Conservation (phyloP, 2,797 vertebrate genomes). For the Capromys pilorides region DNA sequence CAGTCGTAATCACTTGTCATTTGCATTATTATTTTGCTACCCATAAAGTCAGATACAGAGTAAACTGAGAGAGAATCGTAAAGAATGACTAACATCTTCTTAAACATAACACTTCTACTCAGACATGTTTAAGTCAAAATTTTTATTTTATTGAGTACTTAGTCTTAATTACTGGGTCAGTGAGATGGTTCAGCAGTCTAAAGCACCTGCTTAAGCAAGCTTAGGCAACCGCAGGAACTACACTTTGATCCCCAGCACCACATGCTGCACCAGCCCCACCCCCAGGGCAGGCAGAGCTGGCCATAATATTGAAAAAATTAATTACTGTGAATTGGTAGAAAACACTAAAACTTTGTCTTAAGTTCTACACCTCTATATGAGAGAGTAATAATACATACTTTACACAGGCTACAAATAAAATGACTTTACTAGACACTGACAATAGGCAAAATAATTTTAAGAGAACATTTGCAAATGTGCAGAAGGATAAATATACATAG, state of each 20-base stretch:
- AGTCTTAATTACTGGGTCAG: slow-evolving; percentile 8
- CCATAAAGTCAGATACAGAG: background rate
- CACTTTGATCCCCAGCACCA: too few species aligned
- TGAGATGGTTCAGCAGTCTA: too few species aligned
- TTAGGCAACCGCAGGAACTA: too few species aligned
- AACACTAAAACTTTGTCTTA: background rate
- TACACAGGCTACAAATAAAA: slow-evolving; percentile 21
- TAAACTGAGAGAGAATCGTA: slow-evolving; percentile 8
- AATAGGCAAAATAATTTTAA: slow-evolving; percentile 19
- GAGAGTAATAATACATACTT: background rate
- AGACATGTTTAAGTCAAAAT: background rate
- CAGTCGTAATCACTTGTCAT: background rate
- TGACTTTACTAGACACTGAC: background rate
- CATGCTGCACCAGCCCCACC: too few species aligned
- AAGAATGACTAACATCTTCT: slow-evolving; percentile 34
- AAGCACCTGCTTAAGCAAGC: too few species aligned
- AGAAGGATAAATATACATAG: background rate
- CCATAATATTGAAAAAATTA: too few species aligned
- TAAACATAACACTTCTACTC: slow-evolving; percentile 23
- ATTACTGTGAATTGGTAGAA: slow-evolving; percentile 31
- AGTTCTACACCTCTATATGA: background rate
- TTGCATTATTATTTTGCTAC: slow-evolving; percentile 24
- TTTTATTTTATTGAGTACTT: background rate
- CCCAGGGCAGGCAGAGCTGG: too few species aligned
- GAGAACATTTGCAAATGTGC: background rate